These are phyloP conservation scores for Burhinus bistriatus DNA, from an alignment of 2,113 vertebrate species.

Conservation along the genomic window DNA sequence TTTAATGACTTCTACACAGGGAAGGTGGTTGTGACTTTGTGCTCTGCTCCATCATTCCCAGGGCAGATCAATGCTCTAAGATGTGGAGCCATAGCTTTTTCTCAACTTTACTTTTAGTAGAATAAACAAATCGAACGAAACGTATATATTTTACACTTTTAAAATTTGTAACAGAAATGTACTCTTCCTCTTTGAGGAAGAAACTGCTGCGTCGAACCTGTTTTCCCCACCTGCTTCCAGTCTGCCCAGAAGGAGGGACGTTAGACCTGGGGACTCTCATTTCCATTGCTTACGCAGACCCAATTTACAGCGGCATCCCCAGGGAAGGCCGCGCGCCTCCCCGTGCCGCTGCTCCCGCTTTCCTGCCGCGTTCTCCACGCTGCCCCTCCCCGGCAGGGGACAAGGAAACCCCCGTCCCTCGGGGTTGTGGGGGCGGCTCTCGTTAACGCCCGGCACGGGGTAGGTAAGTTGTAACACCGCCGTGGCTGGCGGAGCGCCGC, in stretches of 20 bases:
- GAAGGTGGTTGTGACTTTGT: not conserved
- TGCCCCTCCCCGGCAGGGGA: not conserved
- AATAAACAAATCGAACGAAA: not conserved
- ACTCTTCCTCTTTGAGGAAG: not conserved
- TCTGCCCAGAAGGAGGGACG: rapidly evolving
- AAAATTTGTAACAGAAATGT: not conserved
- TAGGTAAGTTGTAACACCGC: not conserved
- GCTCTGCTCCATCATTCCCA: not conserved
- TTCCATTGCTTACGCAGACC: rapidly evolving
- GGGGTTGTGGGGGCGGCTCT: too few relatives aligned
- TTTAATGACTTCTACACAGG: not conserved
- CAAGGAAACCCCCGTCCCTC: not conserved
- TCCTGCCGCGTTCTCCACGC: not conserved
- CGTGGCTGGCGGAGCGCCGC: too few relatives aligned
- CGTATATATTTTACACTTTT: rapidly evolving
- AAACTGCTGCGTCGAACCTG: too few relatives aligned
- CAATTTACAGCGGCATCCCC: rapidly evolving
- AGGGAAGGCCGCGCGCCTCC: rapidly evolving
- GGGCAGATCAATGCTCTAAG: too few relatives aligned
- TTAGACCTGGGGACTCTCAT: rapidly evolving
- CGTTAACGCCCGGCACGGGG: not conserved
- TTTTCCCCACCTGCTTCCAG: rapidly evolving
- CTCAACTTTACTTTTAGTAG: not conserved
- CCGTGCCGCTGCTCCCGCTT: not conserved
- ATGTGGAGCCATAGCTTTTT: rapidly evolving